phyloP scores from a whole-genome alignment of 2,888 invertebrate species.

The Colletes collaris region DNA sequence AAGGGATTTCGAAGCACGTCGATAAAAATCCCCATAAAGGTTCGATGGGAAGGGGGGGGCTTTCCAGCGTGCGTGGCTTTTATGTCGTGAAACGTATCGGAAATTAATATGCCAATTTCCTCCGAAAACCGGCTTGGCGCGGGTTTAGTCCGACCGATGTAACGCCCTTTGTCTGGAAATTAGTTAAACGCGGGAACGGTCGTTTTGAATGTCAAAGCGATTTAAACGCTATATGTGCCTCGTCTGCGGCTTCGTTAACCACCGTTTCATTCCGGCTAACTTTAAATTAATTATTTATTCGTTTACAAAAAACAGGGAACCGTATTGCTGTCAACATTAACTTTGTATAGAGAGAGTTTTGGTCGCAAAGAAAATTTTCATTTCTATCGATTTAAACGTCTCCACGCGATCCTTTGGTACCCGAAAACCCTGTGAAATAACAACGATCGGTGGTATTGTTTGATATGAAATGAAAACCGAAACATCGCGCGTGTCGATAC shows the following conservation, averaged over 20 bases:
- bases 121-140: slow-evolving; percentile 39
- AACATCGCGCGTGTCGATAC: too few relatives aligned
- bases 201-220: slow-evolving; percentile 57
- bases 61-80: slow-evolving; percentile 29
- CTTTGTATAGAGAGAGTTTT: not conserved
- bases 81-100: slow-evolving; percentile 47
- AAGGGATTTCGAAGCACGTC: slow-evolving; percentile 33
- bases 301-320: slow-evolving; percentile 1
- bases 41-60: not conserved
- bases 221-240: slow-evolving; percentile 40
- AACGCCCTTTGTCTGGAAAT: slow-evolving; percentile 59
- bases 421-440: too few relatives aligned
- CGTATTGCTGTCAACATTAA: too few relatives aligned
- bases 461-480: not conserved
- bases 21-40: slow-evolving; percentile 47
- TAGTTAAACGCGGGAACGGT: slow-evolving; percentile 43
- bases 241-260: slow-evolving; percentile 1
- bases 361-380: too few relatives aligned
- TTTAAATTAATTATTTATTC: slow-evolving; percentile 30
- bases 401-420: too few relatives aligned
- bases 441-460: not conserved
- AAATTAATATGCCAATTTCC: slow-evolving; percentile 58
- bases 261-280: slow-evolving; percentile 5
- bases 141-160: slow-evolving; percentile 23
- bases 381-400: too few relatives aligned